These are phyloP conservation scores for Drosophila novamexicana DNA, from an alignment of 1,140 invertebrate genomes.

Conservation along the genomic window DNA sequence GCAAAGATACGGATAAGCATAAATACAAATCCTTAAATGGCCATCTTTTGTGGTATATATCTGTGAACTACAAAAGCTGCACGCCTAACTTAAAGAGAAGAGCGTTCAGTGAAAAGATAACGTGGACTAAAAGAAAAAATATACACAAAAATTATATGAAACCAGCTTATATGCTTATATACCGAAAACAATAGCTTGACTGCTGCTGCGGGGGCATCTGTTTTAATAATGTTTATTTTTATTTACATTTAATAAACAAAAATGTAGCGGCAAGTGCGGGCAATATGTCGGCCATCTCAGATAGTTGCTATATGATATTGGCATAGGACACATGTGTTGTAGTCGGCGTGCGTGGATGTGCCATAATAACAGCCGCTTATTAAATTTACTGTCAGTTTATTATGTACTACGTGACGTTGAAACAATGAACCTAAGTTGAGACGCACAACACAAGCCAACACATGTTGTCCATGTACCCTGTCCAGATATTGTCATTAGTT, in stretches of 20 bases:
- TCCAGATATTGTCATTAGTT: constrained; percentile 45
- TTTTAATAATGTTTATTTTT: constrained; percentile 83
- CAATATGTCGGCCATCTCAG: constrained; percentile 62
- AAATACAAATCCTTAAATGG: constrained; percentile 41
- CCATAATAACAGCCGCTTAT: constrained; percentile 53
- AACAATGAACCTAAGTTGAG: constrained; percentile 45
- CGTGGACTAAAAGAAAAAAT: not conserved
- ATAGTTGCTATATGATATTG: constrained; percentile 56
- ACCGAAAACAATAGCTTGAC: constrained; percentile 7
- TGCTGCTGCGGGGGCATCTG: constrained; percentile 48
- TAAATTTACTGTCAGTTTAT: constrained; percentile 80
- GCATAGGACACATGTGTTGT: constrained; percentile 35
- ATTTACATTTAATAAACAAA: constrained; percentile 82
- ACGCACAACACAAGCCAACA: constrained; percentile 17
- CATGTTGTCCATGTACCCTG: constrained; percentile 42
- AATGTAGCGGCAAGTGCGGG: constrained; percentile 62
- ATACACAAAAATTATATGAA: not conserved
- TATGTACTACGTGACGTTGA: constrained; percentile 77
- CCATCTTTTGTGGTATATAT: constrained; percentile 9
- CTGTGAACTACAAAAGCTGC: constrained; percentile 6
- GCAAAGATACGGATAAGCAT: constrained; percentile 32
- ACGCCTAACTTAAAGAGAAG: not conserved
- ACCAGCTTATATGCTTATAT: constrained; percentile 17
- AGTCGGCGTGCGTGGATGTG: not conserved
- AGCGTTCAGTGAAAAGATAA: not conserved